Percentiles rank a stretch among this genome's conserved stretches.
These are phyloP conservation scores for Acromyrmex echinatior DNA, from an alignment of 1,140 invertebrate genomes.

Conservation along the genomic window DNA sequence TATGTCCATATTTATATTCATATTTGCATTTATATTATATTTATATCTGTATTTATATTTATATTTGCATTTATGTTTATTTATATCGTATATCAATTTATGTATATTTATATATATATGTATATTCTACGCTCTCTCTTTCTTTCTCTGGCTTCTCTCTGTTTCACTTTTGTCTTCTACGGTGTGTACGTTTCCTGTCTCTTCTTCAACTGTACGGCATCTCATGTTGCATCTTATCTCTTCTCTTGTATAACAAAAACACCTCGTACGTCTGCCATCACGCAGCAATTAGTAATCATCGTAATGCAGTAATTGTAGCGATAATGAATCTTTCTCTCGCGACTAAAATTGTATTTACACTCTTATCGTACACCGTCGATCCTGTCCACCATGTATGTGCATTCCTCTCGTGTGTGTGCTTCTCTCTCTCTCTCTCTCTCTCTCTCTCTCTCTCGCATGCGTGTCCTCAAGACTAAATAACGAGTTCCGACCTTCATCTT, in stretches of 20 bases:
- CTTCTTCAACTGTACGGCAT: not conserved
- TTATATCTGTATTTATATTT: slow-evolving; percentile 70
- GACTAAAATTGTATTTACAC: slow-evolving; percentile 84
- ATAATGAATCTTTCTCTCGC: slow-evolving; percentile 76
- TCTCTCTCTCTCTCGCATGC: not conserved
- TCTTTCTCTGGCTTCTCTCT: not conserved
- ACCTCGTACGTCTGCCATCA: slow-evolving; percentile 48
- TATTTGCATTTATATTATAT: slow-evolving; percentile 69
- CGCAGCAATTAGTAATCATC: slow-evolving; percentile 77
- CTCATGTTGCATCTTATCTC: slow-evolving; percentile 61
- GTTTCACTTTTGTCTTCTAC: slow-evolving; percentile 5
- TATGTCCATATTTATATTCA: slow-evolving; percentile 69
- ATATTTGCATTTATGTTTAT: slow-evolving; percentile 67
- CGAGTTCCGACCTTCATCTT: not conserved
- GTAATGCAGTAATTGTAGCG: slow-evolving; percentile 80
- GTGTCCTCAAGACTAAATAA: slow-evolving; percentile 15
- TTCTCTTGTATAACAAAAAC: slow-evolving; percentile 80
- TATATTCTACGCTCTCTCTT: slow-evolving; percentile 75
- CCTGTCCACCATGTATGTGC: not conserved
- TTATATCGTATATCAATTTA: slow-evolving; percentile 66
- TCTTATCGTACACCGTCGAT: slow-evolving; percentile 66
- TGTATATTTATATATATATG: slow-evolving; percentile 64
- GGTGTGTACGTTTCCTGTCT: not conserved
- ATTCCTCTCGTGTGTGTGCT: not conserved
- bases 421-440: no score